phyloP scores from a whole-genome alignment of 2,888 invertebrate genomes.

The Epinotia ramella region DNA sequence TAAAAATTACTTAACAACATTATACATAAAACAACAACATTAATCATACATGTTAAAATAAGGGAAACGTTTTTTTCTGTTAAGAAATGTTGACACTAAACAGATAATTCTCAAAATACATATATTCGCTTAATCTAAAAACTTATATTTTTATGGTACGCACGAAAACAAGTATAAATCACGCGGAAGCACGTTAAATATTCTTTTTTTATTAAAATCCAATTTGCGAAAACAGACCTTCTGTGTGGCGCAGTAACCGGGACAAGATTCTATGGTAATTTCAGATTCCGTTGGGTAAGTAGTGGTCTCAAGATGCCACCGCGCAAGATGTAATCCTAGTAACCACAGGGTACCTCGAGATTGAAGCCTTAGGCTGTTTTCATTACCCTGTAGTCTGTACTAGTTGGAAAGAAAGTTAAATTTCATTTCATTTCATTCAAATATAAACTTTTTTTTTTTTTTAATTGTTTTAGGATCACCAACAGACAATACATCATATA shows the following conservation, averaged over 20 bases:
- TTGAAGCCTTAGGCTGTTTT: slow-evolving; percentile 35
- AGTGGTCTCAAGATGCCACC: slow-evolving; percentile 47
- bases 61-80: background rate
- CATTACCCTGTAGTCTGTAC: slow-evolving; percentile 20
- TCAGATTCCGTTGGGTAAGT: slow-evolving; percentile 52
- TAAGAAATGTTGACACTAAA: background rate
- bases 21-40: too few relatives aligned
- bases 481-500: too few relatives aligned
- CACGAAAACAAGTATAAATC: too few relatives aligned
- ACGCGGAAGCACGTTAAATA: background rate
- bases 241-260: slow-evolving; percentile 23
- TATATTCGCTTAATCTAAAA: too few relatives aligned
- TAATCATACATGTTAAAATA: too few relatives aligned
- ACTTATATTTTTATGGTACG: too few relatives aligned
- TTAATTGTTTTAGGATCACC: too few relatives aligned
- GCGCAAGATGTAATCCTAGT: slow-evolving; percentile 54
- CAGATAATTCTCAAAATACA: too few relatives aligned
- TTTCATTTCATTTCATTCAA: too few relatives aligned
- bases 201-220: background rate
- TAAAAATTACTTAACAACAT: too few relatives aligned
- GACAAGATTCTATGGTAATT: slow-evolving; percentile 49
- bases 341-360: slow-evolving; percentile 50
- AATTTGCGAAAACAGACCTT: background rate
- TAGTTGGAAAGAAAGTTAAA: slow-evolving; percentile 5
- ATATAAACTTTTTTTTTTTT: too few relatives aligned